Conservation (phyloP, 2,888 invertebrate genomes). For the Caenorhabditis macrosperma region DNA sequence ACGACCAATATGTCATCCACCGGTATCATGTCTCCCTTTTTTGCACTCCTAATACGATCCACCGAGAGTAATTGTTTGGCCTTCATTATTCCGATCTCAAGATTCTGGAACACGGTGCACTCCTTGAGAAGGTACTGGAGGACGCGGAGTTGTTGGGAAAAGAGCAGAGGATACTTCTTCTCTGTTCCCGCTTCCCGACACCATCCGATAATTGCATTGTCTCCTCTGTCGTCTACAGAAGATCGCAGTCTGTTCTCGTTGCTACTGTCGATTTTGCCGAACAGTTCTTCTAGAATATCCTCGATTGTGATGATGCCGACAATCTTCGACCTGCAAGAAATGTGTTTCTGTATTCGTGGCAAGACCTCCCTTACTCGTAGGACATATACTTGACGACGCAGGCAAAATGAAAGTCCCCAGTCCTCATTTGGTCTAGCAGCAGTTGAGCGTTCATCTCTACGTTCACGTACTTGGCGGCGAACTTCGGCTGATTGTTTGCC, state of each 20-base stretch:
- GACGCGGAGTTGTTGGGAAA: conserved; percentile 48
- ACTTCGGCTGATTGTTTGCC: conserved; percentile 10
- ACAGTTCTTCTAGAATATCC: conserved; percentile 54
- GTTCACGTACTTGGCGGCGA: conserved; percentile 43
- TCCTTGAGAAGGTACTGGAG: conserved; percentile 41
- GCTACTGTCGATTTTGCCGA: conserved; percentile 52
- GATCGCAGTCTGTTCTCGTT: conserved; percentile 24
- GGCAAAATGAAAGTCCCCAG: conserved; percentile 52
- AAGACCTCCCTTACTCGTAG: conserved; percentile 24
- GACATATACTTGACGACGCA: conserved; percentile 38
- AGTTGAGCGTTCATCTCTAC: conserved; percentile 45
- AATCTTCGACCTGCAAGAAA: conserved; percentile 35
- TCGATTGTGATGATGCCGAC: conserved; percentile 59
- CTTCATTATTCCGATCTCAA: conserved; percentile 31
- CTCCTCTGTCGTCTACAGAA: conserved; percentile 31
- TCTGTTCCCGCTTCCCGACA: conserved; percentile 54
- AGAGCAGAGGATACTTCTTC: conserved; percentile 31
- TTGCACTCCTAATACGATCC: conserved; percentile 11
- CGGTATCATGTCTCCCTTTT: not conserved
- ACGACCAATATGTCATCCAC: not conserved
- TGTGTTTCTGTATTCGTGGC: not conserved
- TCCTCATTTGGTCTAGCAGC: conserved; percentile 49
- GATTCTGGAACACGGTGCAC: conserved; percentile 29
- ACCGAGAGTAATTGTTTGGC: conserved; percentile 15
- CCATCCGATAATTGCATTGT: conserved; percentile 55